Conservation (phyloP, 2,888 invertebrate genomes). For the Hoplodrina blanda region DNA sequence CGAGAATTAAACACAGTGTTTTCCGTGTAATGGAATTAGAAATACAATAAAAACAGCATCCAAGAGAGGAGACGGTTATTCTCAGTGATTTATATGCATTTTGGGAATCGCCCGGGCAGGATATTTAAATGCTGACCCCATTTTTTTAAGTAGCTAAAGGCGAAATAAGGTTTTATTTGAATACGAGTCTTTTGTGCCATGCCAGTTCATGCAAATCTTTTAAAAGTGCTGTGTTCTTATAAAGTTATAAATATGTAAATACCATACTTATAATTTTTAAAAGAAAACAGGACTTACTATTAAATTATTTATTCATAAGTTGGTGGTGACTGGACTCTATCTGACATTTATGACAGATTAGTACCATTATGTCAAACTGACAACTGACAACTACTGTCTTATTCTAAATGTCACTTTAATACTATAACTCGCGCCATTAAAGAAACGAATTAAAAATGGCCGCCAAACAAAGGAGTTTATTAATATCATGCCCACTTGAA, state of each 20-base stretch:
- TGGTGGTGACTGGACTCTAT: too few relatives aligned
- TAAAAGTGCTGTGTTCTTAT: conserved; percentile 14
- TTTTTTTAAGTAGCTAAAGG: conserved; percentile 67
- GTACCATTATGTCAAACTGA: not conserved
- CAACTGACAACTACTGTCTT: too few relatives aligned
- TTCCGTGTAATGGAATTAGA: conserved; percentile 64
- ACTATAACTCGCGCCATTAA: too few relatives aligned
- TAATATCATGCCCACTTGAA: not conserved
- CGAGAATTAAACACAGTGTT: conserved; percentile 55
- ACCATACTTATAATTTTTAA: too few relatives aligned
- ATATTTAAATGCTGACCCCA: conserved; percentile 76
- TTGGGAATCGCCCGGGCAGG: conserved; percentile 70
- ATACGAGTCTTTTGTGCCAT: conserved; percentile 37
- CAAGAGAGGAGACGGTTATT: conserved; percentile 72
- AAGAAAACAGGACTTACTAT: too few relatives aligned
- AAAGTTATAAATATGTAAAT: not conserved
- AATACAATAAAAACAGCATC: conserved; percentile 73
- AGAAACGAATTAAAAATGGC: too few relatives aligned
- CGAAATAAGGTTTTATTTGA: conserved; percentile 66
- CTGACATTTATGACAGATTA: not conserved
- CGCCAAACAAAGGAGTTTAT: too few relatives aligned
- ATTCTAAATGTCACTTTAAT: too few relatives aligned
- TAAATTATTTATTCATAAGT: too few relatives aligned
- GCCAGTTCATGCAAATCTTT: conserved; percentile 19
- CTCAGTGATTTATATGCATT: conserved; percentile 78